phyloP scores from a whole-genome alignment of 2,113 vertebrate species.

The Antechinus stuartii region DNA sequence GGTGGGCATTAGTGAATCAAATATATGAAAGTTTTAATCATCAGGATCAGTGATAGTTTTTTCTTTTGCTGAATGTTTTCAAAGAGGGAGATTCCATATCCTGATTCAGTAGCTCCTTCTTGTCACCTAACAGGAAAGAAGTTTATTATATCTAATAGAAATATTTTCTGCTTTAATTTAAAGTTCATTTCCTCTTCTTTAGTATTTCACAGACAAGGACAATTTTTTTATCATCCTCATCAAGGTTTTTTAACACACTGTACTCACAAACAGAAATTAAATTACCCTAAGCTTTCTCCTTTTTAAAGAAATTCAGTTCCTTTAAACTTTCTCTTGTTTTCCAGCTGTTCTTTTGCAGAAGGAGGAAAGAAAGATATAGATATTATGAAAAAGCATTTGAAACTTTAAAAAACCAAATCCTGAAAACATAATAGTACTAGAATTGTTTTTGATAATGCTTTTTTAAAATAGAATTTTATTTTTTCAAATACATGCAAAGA shows the following conservation, averaged over 20 bases:
- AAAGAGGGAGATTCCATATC: neutral
- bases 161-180: neutral
- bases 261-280: neutral
- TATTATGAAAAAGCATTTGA: slow-evolving; percentile 1
- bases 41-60: neutral
- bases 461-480: no score
- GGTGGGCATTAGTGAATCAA: neutral
- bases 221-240: neutral
- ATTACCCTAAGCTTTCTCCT: neutral
- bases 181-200: neutral
- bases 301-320: neutral
- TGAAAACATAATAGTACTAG: neutral
- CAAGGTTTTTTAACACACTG: neutral
- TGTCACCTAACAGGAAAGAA: neutral
- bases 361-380: neutral
- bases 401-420: slow-evolving; percentile 15
- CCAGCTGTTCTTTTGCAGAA: neutral
- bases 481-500: no score
- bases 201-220: neutral
- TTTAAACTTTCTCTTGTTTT: neutral
- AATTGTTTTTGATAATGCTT: neutral
- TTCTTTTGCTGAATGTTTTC: neutral
- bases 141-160: neutral
- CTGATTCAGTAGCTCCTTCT: neutral
- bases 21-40: neutral